phyloP scores from a whole-genome alignment of 1,140 invertebrate genomes.

The Pissodes strobi region DNA sequence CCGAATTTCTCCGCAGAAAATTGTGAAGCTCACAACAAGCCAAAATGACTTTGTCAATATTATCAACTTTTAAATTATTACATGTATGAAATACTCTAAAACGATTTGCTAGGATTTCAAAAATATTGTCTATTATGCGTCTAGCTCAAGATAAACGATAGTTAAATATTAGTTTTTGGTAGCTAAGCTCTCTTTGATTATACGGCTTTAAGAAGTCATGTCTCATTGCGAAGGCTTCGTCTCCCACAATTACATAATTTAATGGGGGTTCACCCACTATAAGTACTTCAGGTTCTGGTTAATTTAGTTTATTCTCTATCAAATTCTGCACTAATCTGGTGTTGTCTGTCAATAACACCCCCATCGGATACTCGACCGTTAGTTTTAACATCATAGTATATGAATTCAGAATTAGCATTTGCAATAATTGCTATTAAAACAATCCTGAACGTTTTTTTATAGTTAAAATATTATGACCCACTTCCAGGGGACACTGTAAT shows the following conservation, averaged over 20 bases:
- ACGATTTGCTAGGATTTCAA: conserved; percentile 21
- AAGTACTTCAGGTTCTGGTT: not conserved
- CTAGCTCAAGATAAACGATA: conserved; percentile 21
- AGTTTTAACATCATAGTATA: too few relatives aligned
- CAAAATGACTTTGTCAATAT: conserved; percentile 22
- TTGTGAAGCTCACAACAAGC: too few relatives aligned
- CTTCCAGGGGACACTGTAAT: too few relatives aligned
- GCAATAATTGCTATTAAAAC: too few relatives aligned
- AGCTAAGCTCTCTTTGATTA: conserved; percentile 4
- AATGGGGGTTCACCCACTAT: conserved; percentile 44
- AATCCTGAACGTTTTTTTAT: too few relatives aligned
- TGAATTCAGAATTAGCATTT: too few relatives aligned
- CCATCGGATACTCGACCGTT: too few relatives aligned
- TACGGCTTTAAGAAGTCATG: conserved; percentile 16
- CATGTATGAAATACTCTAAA: conserved; percentile 19
- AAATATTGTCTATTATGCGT: conserved; percentile 20
- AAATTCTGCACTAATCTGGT: conserved; percentile 6
- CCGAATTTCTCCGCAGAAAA: too few relatives aligned
- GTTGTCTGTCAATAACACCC: too few relatives aligned
- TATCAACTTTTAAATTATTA: conserved; percentile 20
- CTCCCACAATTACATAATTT: conserved; percentile 29
- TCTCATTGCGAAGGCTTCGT: conserved; percentile 23
- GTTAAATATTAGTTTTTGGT: conserved; percentile 12
- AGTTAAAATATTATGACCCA: too few relatives aligned
- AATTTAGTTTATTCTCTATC: conserved; percentile 12